Conservation (phyloP, 2,113 vertebrate species). For the Electrona antarctica region DNA sequence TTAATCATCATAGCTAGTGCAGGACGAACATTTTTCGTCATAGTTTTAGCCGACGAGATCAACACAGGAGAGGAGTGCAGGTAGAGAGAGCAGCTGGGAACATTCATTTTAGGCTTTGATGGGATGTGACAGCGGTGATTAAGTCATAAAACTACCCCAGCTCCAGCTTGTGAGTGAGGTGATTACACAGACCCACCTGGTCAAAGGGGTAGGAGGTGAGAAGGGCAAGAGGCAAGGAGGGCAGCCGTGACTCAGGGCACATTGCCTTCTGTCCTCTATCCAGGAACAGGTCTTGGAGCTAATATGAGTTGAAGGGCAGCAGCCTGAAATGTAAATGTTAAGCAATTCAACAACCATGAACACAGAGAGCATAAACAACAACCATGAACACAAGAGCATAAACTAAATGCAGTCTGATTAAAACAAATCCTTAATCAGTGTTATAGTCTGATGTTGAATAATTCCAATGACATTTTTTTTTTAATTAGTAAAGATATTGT, state of each 20-base stretch:
- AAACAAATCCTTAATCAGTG: no score
- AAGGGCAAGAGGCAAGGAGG: constrained; percentile 13
- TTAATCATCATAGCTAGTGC: no score
- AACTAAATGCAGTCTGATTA: no score
- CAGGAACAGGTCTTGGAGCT: not conserved
- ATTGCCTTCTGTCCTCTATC: constrained; percentile 1
- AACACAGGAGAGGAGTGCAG: constrained; percentile 25
- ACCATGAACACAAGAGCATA: no score
- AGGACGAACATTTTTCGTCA: no score
- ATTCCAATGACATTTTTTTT: no score
- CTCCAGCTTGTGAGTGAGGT: constrained; percentile 48
- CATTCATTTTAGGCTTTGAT: constrained; percentile 69
- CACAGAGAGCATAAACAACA: not conserved
- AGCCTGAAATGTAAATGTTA: not conserved
- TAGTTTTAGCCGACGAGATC: no score
- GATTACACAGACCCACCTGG: constrained; percentile 57
- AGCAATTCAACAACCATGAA: not conserved
- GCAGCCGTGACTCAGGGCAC: constrained; percentile 16
- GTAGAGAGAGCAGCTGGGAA: constrained; percentile 67
- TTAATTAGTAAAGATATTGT: not conserved
- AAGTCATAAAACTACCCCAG: constrained; percentile 71
- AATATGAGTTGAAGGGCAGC: constrained; percentile 1
- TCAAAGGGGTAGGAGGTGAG: constrained; percentile 25
- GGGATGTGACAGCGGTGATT: constrained; percentile 66
- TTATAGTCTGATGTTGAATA: no score